A percentile compares a stretch with the other conserved stretches of the same genome.
Conservation (phyloP, 2,797 vertebrate species). For the Urosaurus nigricauda region DNA sequence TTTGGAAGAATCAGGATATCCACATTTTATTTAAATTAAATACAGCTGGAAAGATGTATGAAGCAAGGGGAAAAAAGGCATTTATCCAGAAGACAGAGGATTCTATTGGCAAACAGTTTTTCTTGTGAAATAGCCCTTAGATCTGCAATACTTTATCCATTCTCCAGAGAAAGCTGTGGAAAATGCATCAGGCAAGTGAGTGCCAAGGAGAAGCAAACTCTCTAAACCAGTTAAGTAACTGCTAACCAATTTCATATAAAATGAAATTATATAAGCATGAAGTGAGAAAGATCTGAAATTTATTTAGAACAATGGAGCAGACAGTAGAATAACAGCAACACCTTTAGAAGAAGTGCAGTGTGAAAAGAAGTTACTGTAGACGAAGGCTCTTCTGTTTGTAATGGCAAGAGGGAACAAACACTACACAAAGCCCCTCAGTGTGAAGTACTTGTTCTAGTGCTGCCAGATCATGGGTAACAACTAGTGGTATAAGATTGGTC, state of each 20-base stretch:
- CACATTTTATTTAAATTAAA: slow-evolving; percentile 42
- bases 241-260: background rate
- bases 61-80: slow-evolving; percentile 35
- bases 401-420: too few relatives aligned
- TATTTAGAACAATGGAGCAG: background rate
- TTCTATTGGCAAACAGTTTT: slow-evolving; percentile 11
- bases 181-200: background rate
- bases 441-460: background rate
- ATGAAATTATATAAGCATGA: background rate
- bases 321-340: too few relatives aligned
- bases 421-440: too few relatives aligned
- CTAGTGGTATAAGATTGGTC: background rate
- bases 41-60: slow-evolving; percentile 37
- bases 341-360: background rate
- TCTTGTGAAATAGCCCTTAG: slow-evolving; percentile 17
- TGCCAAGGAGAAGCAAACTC: background rate
- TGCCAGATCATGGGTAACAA: background rate
- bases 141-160: background rate
- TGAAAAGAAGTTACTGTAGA: background rate
- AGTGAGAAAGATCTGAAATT: background rate
- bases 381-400: background rate
- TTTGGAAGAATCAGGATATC: background rate
- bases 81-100: slow-evolving; percentile 22
- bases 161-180: slow-evolving; percentile 6
- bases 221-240: background rate